Base-by-base conservation (phyloP, 2,888 invertebrate genomes). In the Pyrrhosoma nymphula region DNA sequence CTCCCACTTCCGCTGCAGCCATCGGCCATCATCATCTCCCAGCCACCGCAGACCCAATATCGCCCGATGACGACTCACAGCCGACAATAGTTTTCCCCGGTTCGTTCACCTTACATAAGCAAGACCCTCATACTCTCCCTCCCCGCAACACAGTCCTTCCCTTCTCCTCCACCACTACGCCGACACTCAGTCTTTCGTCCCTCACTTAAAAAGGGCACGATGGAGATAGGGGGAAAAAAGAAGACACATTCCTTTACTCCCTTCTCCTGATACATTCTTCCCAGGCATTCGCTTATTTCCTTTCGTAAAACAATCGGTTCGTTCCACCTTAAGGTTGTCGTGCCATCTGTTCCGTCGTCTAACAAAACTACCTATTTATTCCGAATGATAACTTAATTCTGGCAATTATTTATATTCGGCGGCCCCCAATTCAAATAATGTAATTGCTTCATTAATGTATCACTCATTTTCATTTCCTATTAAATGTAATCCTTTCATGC, bases 1-100 rank as follows among this genome's bases (percentile, higher is more conserved):
- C 82, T 82, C 82, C 69, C 82, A 82, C 82, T 82, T 82, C 82
- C 82, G 82, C 35, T 82, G 82, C 82, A 35, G n/a, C 82, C 30
- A 26, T 26, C 30, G n/a, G 82, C 82, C 82, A 82, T 69, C 69
- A 69, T 69, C 69, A 26, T 10, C 69, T 69, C 26, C 26, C 82
- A 35, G 69, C 35, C 82, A 35, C 82, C 82, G 82, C 82, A 82
- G 82, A 82, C 82, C 35, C 82, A 82, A 82, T 82, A 82, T 82
- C 82, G 35, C 14, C 82, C 82, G 82, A 82, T 82, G 82, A 82
- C 82, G 82, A 35, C 82, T 82, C 82, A 16, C 82, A 82, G 23
- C 82, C 82, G 82, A 35, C 82, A 82, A 82, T 18, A 82, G 35
- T 82, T 69, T 82, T 35, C 35, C 35, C 82, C 30, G 82, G 82